Percentiles rank a stretch among this genome's conserved stretches.
These are phyloP conservation scores for Bedellia somnulentella DNA, from an alignment of 2,888 invertebrate species.

Conservation along the genomic window DNA sequence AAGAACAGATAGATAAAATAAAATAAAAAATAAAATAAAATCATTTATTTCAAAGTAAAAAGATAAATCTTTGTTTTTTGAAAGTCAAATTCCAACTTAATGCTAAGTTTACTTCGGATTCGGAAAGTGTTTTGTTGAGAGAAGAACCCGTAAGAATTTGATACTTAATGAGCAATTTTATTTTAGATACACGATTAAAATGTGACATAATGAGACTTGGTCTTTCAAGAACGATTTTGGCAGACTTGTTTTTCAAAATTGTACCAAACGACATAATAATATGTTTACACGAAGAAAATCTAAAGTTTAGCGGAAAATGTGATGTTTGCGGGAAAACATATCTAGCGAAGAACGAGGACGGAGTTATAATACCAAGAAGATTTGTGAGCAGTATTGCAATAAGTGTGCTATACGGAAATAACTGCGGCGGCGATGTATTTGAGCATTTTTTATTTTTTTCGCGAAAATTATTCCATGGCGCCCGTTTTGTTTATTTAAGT, in stretches of 20 bases:
- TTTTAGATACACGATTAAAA: slow-evolving; percentile 1
- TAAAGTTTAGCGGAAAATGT: neutral
- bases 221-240: neutral
- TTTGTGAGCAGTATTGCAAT: neutral
- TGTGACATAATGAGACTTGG: neutral
- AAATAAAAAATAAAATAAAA: no score
- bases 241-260: neutral
- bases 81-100: no score
- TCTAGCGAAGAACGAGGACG: neutral
- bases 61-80: no score
- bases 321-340: neutral
- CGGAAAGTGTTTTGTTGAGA: no score
- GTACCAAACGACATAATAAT: neutral
- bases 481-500: no score
- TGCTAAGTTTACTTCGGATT: no score
- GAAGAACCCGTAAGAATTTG: no score
- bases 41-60: no score
- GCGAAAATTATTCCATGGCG: no score
- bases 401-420: neutral
- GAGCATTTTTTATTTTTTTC: slow-evolving; percentile 1
- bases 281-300: neutral
- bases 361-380: neutral
- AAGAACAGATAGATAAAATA: no score
- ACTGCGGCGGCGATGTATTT: neutral
- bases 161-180: slow-evolving; percentile 2